Conservation (phyloP, 2,113 vertebrate species). For the Laterallus jamaicensis region DNA sequence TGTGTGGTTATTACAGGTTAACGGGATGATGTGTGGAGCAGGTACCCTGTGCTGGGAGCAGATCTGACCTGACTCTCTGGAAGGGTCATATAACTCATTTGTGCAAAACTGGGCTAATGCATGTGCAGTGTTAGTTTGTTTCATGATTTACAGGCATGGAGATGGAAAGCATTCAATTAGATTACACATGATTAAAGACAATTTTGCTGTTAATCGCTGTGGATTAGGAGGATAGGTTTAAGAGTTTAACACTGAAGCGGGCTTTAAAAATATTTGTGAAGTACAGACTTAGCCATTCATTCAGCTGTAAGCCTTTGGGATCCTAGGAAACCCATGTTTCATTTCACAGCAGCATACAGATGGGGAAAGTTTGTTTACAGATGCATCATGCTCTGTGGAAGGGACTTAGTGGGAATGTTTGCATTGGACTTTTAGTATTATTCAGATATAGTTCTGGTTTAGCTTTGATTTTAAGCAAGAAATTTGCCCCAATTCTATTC, state of each 20-base stretch:
- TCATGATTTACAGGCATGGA: not conserved
- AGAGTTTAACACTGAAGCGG: not conserved
- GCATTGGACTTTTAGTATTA: not conserved
- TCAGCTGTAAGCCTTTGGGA: not conserved
- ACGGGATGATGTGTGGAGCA: not conserved
- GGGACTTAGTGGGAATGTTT: not conserved
- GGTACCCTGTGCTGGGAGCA: not conserved
- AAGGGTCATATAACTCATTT: not conserved
- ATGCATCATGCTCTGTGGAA: not conserved
- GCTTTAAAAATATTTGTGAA: not conserved
- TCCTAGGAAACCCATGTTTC: not conserved
- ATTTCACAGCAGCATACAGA: not conserved
- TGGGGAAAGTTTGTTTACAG: not conserved
- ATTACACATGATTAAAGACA: not conserved
- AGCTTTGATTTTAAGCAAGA: not conserved
- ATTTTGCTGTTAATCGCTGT: not conserved
- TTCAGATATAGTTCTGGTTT: not conserved
- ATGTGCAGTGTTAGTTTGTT: not conserved
- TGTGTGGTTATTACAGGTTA: not conserved
- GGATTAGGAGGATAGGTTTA: conserved; percentile 10
- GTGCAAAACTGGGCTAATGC: not conserved
- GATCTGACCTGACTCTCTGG: not conserved
- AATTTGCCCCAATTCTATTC: not conserved
- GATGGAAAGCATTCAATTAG: not conserved
- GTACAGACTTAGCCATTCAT: not conserved